Evolutionary conservation across 2,797 vertebrate genomes (phyloP).

Genomic region (Microchirus variegatus): DNA sequence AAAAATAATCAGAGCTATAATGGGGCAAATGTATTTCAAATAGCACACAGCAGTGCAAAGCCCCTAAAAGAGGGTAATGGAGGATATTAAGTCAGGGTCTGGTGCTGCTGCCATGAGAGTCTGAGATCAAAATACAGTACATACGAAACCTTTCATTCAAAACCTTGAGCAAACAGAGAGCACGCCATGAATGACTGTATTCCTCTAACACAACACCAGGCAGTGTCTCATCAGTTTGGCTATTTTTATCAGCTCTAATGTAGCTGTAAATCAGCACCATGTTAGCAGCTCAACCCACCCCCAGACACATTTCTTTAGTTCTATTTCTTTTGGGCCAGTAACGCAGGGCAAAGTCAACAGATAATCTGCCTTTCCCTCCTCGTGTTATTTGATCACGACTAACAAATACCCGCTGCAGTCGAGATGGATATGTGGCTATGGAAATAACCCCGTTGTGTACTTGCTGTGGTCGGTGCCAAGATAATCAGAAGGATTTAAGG

Average conservation of each 20-base stretch:
- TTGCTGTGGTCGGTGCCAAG: slow-evolving; percentile 65
- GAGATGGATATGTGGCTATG: slow-evolving; percentile 62
- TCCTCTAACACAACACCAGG: slow-evolving; percentile 56
- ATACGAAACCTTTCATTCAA: slow-evolving; percentile 13
- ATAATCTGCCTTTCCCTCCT: slow-evolving; percentile 55
- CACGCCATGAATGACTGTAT: slow-evolving; percentile 38
- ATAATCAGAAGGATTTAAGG: slow-evolving; percentile 68
- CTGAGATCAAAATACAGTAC: slow-evolving; percentile 27
- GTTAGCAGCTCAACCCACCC: slow-evolving; percentile 29
- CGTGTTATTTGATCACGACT: slow-evolving; percentile 66
- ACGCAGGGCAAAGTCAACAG: slow-evolving; percentile 50
- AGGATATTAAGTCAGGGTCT: slow-evolving; percentile 33
- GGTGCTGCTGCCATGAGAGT: slow-evolving; percentile 1
- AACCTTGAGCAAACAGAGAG: slow-evolving; percentile 38
- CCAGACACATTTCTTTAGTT: slow-evolving; percentile 28
- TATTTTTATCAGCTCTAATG: slow-evolving; percentile 64
- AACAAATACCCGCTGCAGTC: slow-evolving; percentile 62
- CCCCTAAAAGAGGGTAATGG: slow-evolving; percentile 8
- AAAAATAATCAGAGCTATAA: slow-evolving; percentile 75
- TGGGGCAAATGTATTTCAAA: slow-evolving; percentile 71
- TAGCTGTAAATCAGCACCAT: slow-evolving; percentile 64
- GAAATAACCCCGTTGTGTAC: slow-evolving; percentile 63
- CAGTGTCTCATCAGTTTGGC: slow-evolving; percentile 51
- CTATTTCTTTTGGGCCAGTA: slow-evolving; percentile 41
- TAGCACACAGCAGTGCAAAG: slow-evolving; percentile 50